Evolutionary conservation across 2,888 invertebrate genomes (phyloP).

Genomic region (Tenthredo livida): DNA sequence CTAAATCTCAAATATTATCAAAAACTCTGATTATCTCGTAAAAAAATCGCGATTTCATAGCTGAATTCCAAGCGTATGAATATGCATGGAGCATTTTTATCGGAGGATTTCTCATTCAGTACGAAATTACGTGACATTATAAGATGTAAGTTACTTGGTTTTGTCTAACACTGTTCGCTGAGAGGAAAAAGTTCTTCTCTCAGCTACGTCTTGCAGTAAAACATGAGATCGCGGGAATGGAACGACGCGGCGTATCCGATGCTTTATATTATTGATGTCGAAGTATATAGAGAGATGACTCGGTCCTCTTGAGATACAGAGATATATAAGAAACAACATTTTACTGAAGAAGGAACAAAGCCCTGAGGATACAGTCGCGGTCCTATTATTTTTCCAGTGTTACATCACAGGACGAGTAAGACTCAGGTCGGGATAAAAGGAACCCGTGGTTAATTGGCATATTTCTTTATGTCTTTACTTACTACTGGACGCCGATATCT

Average conservation of each 20-base stretch:
- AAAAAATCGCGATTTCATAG: background rate
- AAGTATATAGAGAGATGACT: background rate
- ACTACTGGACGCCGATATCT: background rate
- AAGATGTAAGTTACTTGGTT: background rate
- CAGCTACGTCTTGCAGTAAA: background rate
- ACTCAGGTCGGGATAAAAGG: background rate
- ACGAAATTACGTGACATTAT: too few relatives aligned
- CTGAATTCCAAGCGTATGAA: background rate
- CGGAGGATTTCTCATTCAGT: too few relatives aligned
- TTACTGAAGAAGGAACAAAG: background rate
- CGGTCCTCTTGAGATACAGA: background rate
- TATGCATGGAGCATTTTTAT: background rate
- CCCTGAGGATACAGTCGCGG: background rate
- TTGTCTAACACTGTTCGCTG: background rate
- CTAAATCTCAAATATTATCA: background rate
- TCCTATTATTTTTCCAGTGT: conserved; percentile 3
- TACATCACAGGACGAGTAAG: background rate
- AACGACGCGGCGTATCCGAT: background rate
- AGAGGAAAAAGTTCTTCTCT: background rate
- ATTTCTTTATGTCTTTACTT: background rate
- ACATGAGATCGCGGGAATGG: background rate
- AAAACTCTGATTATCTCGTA: background rate
- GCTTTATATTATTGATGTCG: background rate
- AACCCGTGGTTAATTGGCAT: background rate
- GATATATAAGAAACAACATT: background rate